A percentile compares a stretch with the other conserved stretches of the same genome.
Conservation (phyloP, 2,888 invertebrate species). For the Drosophila colorata region DNA sequence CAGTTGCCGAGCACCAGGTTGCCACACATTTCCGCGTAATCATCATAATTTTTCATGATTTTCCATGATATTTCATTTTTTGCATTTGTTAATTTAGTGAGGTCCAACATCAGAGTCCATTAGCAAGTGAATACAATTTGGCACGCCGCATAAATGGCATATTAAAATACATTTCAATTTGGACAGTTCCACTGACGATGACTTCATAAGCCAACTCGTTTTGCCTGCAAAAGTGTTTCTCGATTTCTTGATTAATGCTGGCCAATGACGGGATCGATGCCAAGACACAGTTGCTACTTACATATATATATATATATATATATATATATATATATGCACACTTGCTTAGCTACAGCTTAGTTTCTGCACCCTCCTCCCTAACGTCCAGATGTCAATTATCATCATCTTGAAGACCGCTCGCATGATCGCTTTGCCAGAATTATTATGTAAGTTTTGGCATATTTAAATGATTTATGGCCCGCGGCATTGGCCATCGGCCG, state of each 20-base stretch:
- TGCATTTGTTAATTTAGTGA: constrained; percentile 56
- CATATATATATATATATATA: not conserved
- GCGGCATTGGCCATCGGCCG: constrained; percentile 74
- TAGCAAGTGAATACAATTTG: constrained; percentile 50
- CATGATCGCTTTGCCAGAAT: constrained; percentile 68
- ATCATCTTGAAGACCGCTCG: constrained; percentile 41
- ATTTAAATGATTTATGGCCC: constrained; percentile 80
- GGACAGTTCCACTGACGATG: constrained; percentile 61
- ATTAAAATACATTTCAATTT: constrained; percentile 79
- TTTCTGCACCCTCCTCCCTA: constrained; percentile 10
- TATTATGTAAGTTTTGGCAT: constrained; percentile 80
- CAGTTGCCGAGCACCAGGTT: constrained; percentile 40
- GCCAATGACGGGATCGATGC: constrained; percentile 47
- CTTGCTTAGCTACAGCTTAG: constrained; percentile 6
- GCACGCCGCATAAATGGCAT: constrained; percentile 59
- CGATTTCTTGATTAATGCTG: constrained; percentile 68
- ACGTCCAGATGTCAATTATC: constrained; percentile 60
- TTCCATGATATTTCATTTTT: constrained; percentile 40
- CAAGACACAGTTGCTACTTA: constrained; percentile 24
- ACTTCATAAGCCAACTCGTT: constrained; percentile 63
- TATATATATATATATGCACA: not conserved
- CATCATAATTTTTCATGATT: constrained; percentile 74
- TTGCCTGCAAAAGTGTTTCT: constrained; percentile 52
- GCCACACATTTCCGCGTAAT: constrained; percentile 79
- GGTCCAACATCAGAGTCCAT: constrained; percentile 46